Evolutionary conservation across 2,888 invertebrate species (phyloP), one percentile per base, ranked within the genome.

Genomic region (Callosobruchus maculatus): DNA sequence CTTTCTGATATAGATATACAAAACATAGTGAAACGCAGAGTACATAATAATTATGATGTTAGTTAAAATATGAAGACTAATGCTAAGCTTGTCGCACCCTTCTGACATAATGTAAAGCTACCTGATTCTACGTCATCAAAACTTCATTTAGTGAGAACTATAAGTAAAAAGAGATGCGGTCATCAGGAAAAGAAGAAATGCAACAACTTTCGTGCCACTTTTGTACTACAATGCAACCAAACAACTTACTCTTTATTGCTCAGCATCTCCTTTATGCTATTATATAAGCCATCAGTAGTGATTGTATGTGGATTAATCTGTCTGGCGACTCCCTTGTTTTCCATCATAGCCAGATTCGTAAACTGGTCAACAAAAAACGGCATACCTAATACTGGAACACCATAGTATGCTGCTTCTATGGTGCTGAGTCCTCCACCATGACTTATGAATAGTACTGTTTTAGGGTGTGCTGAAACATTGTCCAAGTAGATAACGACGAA

Each of bases 311-410:
- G 67, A 20, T 67, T 22, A 18, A 49, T 13, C 13, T 49, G 49
- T 18, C 13, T 67, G 5, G 80, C 84, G 71, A 81, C 74, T 67
- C 83, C 83, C 21, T 79, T 78, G 0, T 77, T 75, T 70, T 79
- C 80, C 22, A 84, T 80, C 72, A 82, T 80, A 20, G 74, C 70
- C 76, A 83, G 78, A 75, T 86, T 86, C 9, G 81, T 70, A 31
- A 74, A 49, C 73, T 82, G 82, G 75, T 82, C 82, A 0, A 75
- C 72, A 67, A 79, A 73, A 69, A 82, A 80, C 30, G 82, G 82
- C 26, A 82, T 76, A 30, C 77, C 77, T n/a, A 82, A 70, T 21
- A 82, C 75, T 7, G 82, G 82, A 49, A 81, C 78, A 0, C 80
- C 81, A 68, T 80, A 79, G 22, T 77, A 80, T 67, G 79, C 77